A percentile compares a stretch with the other conserved stretches of the same genome.
Evolutionary conservation across 1,140 invertebrate genomes (phyloP).

Genomic region (Eciton burchellii): DNA sequence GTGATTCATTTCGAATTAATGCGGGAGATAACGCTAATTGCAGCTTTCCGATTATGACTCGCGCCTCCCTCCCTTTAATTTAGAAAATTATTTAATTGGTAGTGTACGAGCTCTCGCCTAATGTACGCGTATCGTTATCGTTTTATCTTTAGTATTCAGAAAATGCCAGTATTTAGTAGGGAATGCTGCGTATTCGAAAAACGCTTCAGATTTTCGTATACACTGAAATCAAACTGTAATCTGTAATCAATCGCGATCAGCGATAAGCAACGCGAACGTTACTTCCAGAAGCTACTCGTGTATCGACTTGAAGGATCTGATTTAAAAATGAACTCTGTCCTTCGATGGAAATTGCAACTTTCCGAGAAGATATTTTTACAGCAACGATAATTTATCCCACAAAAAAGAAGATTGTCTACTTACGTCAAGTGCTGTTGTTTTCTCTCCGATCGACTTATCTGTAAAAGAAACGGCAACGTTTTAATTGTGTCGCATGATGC

Average conservation of each 20-base stretch:
- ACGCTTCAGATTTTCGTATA: too few species aligned
- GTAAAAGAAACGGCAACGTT: conserved; percentile 70
- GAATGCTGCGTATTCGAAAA: too few species aligned
- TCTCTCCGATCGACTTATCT: conserved; percentile 84
- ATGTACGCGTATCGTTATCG: too few species aligned
- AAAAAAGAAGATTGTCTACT: conserved; percentile 73
- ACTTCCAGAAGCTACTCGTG: not conserved
- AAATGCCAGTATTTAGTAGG: too few species aligned
- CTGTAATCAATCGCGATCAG: too few species aligned
- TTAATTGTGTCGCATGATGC: conserved; percentile 13
- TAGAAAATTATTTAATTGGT: too few species aligned
- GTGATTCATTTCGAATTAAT: conserved; percentile 22
- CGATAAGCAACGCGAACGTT: not conserved
- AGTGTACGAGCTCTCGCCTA: too few species aligned
- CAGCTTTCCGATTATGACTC: not conserved
- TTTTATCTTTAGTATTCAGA: too few species aligned
- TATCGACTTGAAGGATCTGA: not conserved
- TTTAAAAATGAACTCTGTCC: not conserved
- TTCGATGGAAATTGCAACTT: not conserved
- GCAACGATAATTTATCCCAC: conserved; percentile 1
- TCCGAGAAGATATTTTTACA: not conserved
- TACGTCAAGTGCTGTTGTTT: conserved; percentile 81
- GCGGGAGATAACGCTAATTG: not conserved
- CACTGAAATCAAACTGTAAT: too few species aligned
- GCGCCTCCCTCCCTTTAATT: not conserved